Evolutionary conservation across 1,140 invertebrate species (phyloP).

Genomic region (Oreohelix idahoensis): DNA sequence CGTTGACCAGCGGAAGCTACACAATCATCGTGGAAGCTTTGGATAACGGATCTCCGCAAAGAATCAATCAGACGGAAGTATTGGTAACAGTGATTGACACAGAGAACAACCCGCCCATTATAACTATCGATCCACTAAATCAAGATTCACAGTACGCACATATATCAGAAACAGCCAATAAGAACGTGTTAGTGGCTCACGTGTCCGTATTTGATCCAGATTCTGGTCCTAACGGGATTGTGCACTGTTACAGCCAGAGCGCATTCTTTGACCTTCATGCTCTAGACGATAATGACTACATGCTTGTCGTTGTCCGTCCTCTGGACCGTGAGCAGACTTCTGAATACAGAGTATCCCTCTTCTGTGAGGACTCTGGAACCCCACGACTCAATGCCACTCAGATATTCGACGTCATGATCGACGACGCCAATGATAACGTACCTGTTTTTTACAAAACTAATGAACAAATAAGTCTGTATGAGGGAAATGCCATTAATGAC

Average conservation of each 20-base stretch:
- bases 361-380: slow-evolving; percentile 80
- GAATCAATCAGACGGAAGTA: slow-evolving; percentile 76
- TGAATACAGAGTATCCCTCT: slow-evolving; percentile 51
- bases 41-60: slow-evolving; percentile 40
- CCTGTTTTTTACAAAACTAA: slow-evolving; percentile 90
- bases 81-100: slow-evolving; percentile 87
- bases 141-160: slow-evolving; percentile 89
- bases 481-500: slow-evolving; percentile 53
- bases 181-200: slow-evolving; percentile 73
- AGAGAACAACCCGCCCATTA: slow-evolving; percentile 86
- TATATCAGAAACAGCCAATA: slow-evolving; percentile 91
- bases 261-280: slow-evolving; percentile 49
- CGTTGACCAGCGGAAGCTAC: slow-evolving; percentile 40
- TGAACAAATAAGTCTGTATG: slow-evolving; percentile 69
- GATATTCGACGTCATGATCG: slow-evolving; percentile 88
- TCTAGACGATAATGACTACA: slow-evolving; percentile 42
- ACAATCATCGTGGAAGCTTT: slow-evolving; percentile 49
- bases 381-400: slow-evolving; percentile 83
- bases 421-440: slow-evolving; percentile 95
- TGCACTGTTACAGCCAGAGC: slow-evolving; percentile 81
- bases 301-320: slow-evolving; percentile 43
- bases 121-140: slow-evolving; percentile 86
- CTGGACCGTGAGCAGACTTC: slow-evolving; percentile 52
- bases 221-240: slow-evolving; percentile 48
- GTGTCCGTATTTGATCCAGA: slow-evolving; percentile 50